A percentile compares a stretch with the other conserved stretches of the same genome.
Evolutionary conservation across 1,140 invertebrate species (phyloP).

Genomic region (Drosophila chauvacae): DNA sequence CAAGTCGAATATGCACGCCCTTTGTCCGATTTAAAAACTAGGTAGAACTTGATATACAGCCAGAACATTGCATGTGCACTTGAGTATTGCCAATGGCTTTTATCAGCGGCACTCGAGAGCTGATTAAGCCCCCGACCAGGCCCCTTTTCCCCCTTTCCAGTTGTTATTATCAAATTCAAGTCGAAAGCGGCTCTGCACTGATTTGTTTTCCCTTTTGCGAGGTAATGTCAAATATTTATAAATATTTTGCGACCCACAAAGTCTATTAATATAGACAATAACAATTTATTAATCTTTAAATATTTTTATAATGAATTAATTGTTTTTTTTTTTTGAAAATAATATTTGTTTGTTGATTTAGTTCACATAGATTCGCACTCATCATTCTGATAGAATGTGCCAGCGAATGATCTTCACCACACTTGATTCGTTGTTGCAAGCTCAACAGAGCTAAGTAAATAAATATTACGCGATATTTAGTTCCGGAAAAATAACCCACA

Average conservation of each 20-base stretch:
- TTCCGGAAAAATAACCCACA: no score
- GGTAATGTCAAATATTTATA: slow-evolving; percentile 10
- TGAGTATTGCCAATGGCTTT: slow-evolving; percentile 14
- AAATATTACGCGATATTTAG: no score
- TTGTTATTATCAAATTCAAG: slow-evolving; percentile 14
- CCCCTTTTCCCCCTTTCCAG: background rate
- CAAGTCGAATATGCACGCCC: background rate
- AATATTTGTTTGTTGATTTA: background rate
- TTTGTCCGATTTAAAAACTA: slow-evolving; percentile 8
- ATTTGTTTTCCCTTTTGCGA: slow-evolving; percentile 26
- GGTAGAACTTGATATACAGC: slow-evolving; percentile 5
- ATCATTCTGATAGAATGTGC: background rate
- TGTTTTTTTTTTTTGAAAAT: background rate
- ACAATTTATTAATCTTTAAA: background rate
- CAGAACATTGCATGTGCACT: slow-evolving; percentile 31
- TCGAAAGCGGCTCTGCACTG: slow-evolving; percentile 18
- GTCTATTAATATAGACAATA: background rate
- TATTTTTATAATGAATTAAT: background rate
- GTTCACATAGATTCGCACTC: background rate
- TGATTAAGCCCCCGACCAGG: slow-evolving; percentile 16
- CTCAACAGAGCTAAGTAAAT: no score
- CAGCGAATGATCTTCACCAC: background rate
- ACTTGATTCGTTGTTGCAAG: no score
- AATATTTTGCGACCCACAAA: background rate
- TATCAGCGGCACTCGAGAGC: slow-evolving; percentile 32